A percentile compares a stretch with the other conserved stretches of the same genome.
These are phyloP conservation scores for Mugil cephalus DNA, from an alignment of 2,113 vertebrate species.

Conservation along the genomic window DNA sequence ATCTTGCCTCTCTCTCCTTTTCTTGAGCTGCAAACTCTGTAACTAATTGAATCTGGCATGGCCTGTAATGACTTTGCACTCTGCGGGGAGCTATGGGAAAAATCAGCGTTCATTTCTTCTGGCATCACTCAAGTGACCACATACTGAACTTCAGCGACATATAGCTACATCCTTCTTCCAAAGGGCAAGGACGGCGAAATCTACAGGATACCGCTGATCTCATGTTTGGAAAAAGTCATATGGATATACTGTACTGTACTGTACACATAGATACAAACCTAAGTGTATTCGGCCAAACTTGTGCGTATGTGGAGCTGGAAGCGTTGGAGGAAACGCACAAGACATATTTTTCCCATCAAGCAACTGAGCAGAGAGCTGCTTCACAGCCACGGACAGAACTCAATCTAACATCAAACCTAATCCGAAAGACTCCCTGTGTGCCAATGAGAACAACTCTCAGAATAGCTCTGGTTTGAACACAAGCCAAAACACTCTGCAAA, in stretches of 20 bases:
- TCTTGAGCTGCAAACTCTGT: slow-evolving; percentile 75
- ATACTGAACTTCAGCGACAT: slow-evolving; percentile 63
- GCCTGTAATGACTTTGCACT: slow-evolving; percentile 80
- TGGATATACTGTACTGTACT: not conserved
- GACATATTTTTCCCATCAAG: slow-evolving; percentile 42
- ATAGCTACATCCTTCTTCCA: slow-evolving; percentile 24
- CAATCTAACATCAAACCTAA: slow-evolving; percentile 57
- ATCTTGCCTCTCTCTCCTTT: slow-evolving; percentile 52
- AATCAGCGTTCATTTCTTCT: slow-evolving; percentile 79
- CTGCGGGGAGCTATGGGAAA: slow-evolving; percentile 71
- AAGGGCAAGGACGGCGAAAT: slow-evolving; percentile 49
- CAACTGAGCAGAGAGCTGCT: slow-evolving; percentile 36
- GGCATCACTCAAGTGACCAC: slow-evolving; percentile 79
- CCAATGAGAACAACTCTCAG: slow-evolving; percentile 37
- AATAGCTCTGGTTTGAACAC: not conserved
- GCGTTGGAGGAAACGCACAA: slow-evolving; percentile 19
- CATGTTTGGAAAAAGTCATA: slow-evolving; percentile 18
- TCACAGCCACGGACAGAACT: slow-evolving; percentile 27
- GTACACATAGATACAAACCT: too few relatives aligned
- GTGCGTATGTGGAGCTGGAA: slow-evolving; percentile 13
- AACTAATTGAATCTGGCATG: slow-evolving; percentile 82
- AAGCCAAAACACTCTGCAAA: not conserved
- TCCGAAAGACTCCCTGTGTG: slow-evolving; percentile 42
- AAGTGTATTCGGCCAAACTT: not conserved
- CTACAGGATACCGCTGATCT: slow-evolving; percentile 52